A percentile compares a stretch with the other conserved stretches of the same genome.
Conservation (phyloP, 2,113 vertebrate species). For the Prunella himalayana region DNA sequence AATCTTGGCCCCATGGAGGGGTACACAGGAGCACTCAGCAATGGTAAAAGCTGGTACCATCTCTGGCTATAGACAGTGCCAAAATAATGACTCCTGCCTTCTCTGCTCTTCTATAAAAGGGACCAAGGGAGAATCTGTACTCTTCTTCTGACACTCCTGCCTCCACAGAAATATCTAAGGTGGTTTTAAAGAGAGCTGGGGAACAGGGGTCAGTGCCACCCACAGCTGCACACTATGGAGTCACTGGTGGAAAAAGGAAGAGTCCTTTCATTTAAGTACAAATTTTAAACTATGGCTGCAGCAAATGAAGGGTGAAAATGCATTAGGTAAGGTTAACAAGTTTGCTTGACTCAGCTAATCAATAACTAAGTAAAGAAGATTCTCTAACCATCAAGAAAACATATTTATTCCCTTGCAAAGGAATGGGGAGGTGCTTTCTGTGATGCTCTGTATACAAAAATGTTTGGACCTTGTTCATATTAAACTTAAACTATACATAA, state of each 20-base stretch:
- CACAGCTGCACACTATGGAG: background rate
- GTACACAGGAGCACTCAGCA: background rate
- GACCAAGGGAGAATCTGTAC: background rate
- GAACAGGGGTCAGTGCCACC: background rate
- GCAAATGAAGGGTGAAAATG: conserved; percentile 33
- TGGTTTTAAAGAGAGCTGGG: background rate
- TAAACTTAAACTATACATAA: background rate
- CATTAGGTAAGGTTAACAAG: conserved; percentile 43
- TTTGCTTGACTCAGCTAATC: conserved; percentile 47
- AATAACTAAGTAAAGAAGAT: conserved; percentile 44
- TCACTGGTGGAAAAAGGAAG: background rate
- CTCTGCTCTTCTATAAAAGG: background rate
- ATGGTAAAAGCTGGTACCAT: background rate
- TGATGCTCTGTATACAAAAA: background rate
- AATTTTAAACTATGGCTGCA: conserved; percentile 2
- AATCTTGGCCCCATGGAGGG: background rate
- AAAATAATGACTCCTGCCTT: background rate
- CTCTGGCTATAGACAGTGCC: background rate
- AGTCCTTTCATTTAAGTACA: background rate
- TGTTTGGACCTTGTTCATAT: background rate
- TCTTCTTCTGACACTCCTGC: background rate
- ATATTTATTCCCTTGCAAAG: conserved; percentile 12
- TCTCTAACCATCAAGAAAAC: conserved; percentile 23
- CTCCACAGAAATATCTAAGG: background rate
- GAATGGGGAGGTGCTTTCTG: background rate